Evolutionary conservation across 2,888 invertebrate species (phyloP).

Genomic region (Erebia epiphron): DNA sequence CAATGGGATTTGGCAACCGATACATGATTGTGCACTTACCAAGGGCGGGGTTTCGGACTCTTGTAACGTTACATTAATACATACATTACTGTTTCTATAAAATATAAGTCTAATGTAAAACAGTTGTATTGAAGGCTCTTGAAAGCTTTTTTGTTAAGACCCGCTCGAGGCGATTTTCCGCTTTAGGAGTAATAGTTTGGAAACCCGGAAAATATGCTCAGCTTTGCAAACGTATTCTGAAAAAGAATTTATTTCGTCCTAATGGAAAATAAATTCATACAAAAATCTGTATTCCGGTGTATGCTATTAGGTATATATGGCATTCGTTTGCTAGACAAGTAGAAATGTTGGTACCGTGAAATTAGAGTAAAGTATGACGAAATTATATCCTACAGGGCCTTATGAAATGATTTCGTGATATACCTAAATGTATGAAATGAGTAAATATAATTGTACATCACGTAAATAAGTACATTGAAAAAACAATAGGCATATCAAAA

Average conservation of each 20-base stretch:
- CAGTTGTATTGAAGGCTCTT: conserved; percentile 36
- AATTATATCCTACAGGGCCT: too few species aligned
- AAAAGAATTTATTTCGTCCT: conserved; percentile 16
- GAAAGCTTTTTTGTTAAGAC: conserved; percentile 36
- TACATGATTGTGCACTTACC: conserved; percentile 80
- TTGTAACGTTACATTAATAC: conserved; percentile 39
- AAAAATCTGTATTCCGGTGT: not conserved
- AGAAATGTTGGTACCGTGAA: too few species aligned
- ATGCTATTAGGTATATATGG: not conserved
- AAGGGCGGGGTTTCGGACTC: conserved; percentile 41
- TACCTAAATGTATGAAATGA: too few species aligned
- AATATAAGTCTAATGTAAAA: conserved; percentile 33
- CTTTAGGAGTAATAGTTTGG: conserved; percentile 28
- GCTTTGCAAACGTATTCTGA: conserved; percentile 14
- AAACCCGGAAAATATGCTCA: conserved; percentile 24
- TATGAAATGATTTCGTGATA: too few species aligned
- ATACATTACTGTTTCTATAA: conserved; percentile 23
- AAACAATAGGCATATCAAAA: not conserved
- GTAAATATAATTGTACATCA: too few species aligned
- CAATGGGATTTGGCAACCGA: conserved; percentile 77
- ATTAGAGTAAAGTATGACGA: too few species aligned
- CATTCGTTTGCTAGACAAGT: not conserved
- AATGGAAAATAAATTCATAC: conserved; percentile 17
- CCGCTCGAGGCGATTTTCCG: conserved; percentile 29
- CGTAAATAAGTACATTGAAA: too few species aligned